Base-by-base conservation (phyloP, 2,888 invertebrate genomes). In the Platycheirus rosarum region DNA sequence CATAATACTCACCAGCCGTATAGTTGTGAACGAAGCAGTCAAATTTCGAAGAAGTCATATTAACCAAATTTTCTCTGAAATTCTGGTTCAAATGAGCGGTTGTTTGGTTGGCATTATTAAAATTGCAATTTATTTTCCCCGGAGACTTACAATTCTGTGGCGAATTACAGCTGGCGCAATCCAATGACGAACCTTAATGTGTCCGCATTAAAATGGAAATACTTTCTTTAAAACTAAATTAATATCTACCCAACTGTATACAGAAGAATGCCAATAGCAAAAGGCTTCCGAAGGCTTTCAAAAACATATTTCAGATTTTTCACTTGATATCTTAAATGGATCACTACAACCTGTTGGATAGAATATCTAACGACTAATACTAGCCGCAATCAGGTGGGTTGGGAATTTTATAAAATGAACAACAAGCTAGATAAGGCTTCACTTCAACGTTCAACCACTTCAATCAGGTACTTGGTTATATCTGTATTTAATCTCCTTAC, bases 181-280 rank as follows among this genome's bases (percentile, higher is more conserved):
- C 20, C 37, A 82, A 44, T 16, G 82, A 49, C 3, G 66, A 37
- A 44, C 57, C 82, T 82, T 44, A 5, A 32, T 26, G 2, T 26
- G 6, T 26, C 2, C 26, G 6, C 26, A 26, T 6, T 4, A 26
- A 26, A 26, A 26, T 26, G 6, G 2, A 26, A 4, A 26, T 6
- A 32, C 2, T 32, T 32, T 32, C 29, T 6, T 7, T 8, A 7
- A 32, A 32, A 5, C 29, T 32, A 32, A 37, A 16, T 44, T 14
- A 37, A 40, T 13, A 8, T 35, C 16, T 13, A 80, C 80, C 70
- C 14, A 76, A 48, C 62, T 76, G 76, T 5, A 71, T 48, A n/a
- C 11, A 80, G 20, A 66, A 51, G 18, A 80, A 60, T 53, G 65
- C 80, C 13, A 75, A 40, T 2, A 80, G 18, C 40, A 80, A 16